Evolutionary conservation across 2,113 vertebrate genomes (phyloP).

Genomic region (Anhinga anhinga): DNA sequence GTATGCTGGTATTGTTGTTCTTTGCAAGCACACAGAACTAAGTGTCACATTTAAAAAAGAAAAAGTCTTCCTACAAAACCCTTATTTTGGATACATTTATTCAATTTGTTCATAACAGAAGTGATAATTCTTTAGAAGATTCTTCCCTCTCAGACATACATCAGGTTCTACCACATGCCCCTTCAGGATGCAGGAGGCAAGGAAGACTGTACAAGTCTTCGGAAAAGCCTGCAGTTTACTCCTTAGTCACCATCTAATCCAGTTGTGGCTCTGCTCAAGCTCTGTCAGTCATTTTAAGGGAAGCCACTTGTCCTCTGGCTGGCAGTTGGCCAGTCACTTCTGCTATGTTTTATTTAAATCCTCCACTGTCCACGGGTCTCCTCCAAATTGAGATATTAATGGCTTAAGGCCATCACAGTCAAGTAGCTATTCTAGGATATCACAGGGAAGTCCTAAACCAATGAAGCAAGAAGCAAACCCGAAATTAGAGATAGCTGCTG

Average conservation of each 20-base stretch:
- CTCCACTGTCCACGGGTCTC: slow-evolving; percentile 1
- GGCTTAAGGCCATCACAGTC: slow-evolving; percentile 19
- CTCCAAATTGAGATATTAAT: slow-evolving; percentile 28
- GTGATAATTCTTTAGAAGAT: not conserved
- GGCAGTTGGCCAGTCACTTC: slow-evolving; percentile 24
- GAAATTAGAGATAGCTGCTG: not conserved
- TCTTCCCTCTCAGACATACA: not conserved
- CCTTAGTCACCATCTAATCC: slow-evolving; percentile 36
- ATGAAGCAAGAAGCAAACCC: not conserved
- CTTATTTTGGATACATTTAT: not conserved
- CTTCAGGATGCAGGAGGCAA: not conserved
- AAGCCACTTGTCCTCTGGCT: slow-evolving; percentile 34
- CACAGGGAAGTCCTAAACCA: slow-evolving; percentile 42
- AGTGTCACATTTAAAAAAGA: not conserved
- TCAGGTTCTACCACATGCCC: not conserved
- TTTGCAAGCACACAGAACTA: not conserved
- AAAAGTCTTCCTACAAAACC: not conserved
- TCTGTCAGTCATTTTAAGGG: slow-evolving; percentile 46
- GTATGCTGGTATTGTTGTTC: not conserved
- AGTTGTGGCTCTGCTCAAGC: not conserved
- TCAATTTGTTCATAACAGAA: not conserved
- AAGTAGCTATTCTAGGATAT: slow-evolving; percentile 40
- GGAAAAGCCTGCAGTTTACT: not conserved
- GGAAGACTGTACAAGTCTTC: not conserved
- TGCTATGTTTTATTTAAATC: slow-evolving; percentile 46